Conservation (phyloP, 2,888 invertebrate species). For the Laothoe populi region DNA sequence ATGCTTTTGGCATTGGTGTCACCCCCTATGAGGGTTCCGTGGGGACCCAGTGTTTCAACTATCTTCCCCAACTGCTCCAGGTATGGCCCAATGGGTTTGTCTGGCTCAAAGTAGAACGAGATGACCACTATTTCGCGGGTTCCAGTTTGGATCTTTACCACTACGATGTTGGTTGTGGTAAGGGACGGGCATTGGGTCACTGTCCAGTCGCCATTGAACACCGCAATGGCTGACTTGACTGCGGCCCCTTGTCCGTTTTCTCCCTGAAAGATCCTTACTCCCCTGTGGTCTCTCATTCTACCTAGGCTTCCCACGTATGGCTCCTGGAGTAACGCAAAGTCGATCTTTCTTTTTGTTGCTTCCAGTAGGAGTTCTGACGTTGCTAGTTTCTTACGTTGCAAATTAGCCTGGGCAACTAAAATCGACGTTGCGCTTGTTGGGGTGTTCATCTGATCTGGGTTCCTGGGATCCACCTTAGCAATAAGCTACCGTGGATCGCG, state of each 20-base stretch:
- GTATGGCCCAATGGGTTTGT: conserved; percentile 24
- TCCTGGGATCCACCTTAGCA: too few relatives aligned
- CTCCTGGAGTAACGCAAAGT: conserved; percentile 26
- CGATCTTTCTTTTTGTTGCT: background rate
- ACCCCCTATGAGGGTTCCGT: conserved; percentile 30
- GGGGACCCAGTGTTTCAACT: background rate
- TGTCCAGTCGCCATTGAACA: conserved; percentile 17
- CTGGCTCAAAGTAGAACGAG: conserved; percentile 31
- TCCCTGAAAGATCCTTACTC: conserved; percentile 25
- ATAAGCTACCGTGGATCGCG: background rate
- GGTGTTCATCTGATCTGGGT: background rate
- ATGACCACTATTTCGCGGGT: conserved; percentile 12
- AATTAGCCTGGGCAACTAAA: background rate
- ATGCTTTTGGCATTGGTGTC: conserved; percentile 33
- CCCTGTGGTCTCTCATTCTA: background rate
- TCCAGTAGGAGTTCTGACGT: background rate
- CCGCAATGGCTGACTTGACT: conserved; percentile 27
- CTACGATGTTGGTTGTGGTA: conserved; percentile 21
- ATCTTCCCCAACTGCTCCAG: background rate
- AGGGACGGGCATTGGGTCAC: background rate
- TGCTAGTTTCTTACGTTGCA: background rate
- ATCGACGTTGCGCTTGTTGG: background rate
- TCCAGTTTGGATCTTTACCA: background rate
- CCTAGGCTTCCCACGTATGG: conserved; percentile 24
- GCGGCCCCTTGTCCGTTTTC: background rate